These are phyloP conservation scores for Hesperophylax magnus DNA, from an alignment of 1,140 invertebrate genomes.

Conservation along the genomic window DNA sequence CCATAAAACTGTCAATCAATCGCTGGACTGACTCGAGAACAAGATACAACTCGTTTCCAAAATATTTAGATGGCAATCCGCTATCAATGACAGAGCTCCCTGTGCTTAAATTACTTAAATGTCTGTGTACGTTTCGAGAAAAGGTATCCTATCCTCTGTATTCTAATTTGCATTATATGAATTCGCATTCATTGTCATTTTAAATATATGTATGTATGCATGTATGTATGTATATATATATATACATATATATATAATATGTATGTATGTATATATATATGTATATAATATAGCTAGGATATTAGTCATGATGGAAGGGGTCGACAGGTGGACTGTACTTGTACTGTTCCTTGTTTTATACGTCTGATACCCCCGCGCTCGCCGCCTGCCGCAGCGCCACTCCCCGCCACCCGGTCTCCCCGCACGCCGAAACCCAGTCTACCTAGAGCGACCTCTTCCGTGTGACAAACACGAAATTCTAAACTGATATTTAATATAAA, in stretches of 20 bases:
- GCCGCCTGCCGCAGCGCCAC: neutral
- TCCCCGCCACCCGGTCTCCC: neutral
- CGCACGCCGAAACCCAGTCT: neutral
- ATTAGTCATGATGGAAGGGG: slow-evolving; percentile 42
- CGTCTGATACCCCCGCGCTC: neutral
- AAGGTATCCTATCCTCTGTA: slow-evolving; percentile 45
- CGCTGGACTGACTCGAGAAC: too few relatives aligned
- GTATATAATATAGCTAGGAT: slow-evolving; percentile 53
- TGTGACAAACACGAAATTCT: slow-evolving; percentile 57
- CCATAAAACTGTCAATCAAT: too few relatives aligned
- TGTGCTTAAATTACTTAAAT: slow-evolving; percentile 1
- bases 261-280: too few relatives aligned
- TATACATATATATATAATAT: too few relatives aligned
- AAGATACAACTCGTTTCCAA: neutral
- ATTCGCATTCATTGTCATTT: slow-evolving; percentile 56
- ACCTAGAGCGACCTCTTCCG: slow-evolving; percentile 39
- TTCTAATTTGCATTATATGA: slow-evolving; percentile 55
- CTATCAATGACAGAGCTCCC: neutral
- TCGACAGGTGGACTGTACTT: slow-evolving; percentile 19
- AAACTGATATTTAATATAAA: slow-evolving; percentile 58
- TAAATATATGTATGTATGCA: slow-evolving; percentile 41
- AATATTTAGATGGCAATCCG: neutral
- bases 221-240: too few relatives aligned
- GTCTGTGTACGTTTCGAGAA: slow-evolving; percentile 25
- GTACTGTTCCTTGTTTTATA: neutral